A percentile compares a stretch with the other conserved stretches of the same genome.
These are phyloP conservation scores for Chascanopsetta lugubris DNA, from an alignment of 2,113 vertebrate genomes.

Conservation along the genomic window DNA sequence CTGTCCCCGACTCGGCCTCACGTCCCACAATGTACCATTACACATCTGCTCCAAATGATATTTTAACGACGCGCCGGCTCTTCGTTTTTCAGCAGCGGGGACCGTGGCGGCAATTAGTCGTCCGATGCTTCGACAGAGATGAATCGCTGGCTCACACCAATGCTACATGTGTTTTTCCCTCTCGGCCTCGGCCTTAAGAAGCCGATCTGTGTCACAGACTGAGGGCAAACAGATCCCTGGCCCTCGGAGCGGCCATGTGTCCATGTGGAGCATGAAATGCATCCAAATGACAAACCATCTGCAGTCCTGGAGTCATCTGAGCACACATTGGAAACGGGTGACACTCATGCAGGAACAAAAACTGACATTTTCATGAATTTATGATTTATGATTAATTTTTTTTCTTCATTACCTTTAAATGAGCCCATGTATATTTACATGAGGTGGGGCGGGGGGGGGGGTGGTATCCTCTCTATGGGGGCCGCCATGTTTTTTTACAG, in stretches of 20 bases:
- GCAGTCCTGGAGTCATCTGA: conserved; percentile 43
- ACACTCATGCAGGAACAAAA: conserved; percentile 14
- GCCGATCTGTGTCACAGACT: conserved; percentile 47
- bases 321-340: conserved; percentile 27
- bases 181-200: conserved; percentile 10
- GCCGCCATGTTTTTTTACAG: too few species aligned
- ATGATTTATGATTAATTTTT: too few species aligned
- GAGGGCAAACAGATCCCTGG: conserved; percentile 62
- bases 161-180: neutral
- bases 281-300: conserved; percentile 74
- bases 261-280: conserved; percentile 67
- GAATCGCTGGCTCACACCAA: neutral
- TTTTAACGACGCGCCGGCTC: conserved; percentile 25
- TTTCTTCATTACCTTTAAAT: too few species aligned
- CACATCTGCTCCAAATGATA: conserved; percentile 45
- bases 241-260: conserved; percentile 70
- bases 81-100: neutral
- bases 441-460: too few species aligned
- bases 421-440: too few species aligned
- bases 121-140: conserved; percentile 2
- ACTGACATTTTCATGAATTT: too few species aligned
- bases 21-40: neutral
- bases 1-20: neutral
- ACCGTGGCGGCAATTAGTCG: conserved; percentile 12
- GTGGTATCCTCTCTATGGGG: too few species aligned